Percentiles rank a stretch among this genome's conserved stretches.
These are phyloP conservation scores for Coracopsis vasa DNA, from an alignment of 2,113 vertebrate genomes.

Conservation along the genomic window DNA sequence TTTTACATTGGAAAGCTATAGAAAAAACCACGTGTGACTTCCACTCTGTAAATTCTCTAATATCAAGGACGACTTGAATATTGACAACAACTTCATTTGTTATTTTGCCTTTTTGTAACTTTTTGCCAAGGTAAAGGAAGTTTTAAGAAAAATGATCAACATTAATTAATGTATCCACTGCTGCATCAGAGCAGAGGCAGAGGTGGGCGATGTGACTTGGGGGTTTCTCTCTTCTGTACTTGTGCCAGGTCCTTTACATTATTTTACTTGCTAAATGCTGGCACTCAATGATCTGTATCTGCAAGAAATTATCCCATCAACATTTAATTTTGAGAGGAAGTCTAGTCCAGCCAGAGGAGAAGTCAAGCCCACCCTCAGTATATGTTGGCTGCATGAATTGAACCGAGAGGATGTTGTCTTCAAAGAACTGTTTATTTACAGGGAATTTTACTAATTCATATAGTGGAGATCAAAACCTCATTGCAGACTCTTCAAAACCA, in stretches of 20 bases:
- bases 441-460: not conserved
- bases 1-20: not conserved
- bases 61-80: not conserved
- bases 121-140: not conserved
- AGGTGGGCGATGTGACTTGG: not conserved
- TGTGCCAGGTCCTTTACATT: not conserved
- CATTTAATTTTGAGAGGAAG: not conserved
- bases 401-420: not conserved
- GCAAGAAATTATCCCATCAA: not conserved
- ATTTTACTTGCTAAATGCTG: not conserved
- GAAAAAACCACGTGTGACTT: not conserved
- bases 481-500: not conserved
- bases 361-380: not conserved
- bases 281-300: not conserved
- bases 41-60: not conserved
- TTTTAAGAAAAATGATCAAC: not conserved
- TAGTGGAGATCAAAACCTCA: not conserved
- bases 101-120: not conserved
- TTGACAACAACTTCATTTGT: not conserved
- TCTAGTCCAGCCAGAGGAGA: not conserved
- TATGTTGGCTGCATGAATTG: not conserved
- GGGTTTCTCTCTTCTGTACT: not conserved
- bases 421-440: constrained; percentile 52
- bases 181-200: rapidly evolving
- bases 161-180: not conserved